Evolutionary conservation across 2,797 vertebrate genomes (phyloP), one percentile per base, ranked within the genome.

Genomic region (Oceanodroma leucorhoa): DNA sequence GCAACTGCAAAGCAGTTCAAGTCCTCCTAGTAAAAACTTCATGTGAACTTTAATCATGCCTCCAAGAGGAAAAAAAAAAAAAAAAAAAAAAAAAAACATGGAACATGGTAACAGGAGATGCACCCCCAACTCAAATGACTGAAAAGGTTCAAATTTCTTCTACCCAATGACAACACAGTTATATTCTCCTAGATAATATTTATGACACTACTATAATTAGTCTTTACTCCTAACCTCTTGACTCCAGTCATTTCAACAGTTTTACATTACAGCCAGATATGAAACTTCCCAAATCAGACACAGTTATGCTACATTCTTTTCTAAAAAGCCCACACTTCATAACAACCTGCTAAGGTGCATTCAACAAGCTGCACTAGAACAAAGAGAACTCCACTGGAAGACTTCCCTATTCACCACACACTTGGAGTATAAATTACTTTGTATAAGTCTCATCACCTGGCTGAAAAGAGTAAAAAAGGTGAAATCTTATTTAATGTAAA

Each of bases 71-170:
- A 10, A 22, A 30, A 36, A 23, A 24, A 22, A 32, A 17, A 10
- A 24, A 22, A 32, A 18, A 10, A 21, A 18, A 6, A 32, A 32
- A 22, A 41, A 27, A 45, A 7, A 19, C 15, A 48, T 0, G 0
- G 14, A 54, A 34, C 8, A 5, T 27, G 36, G 32, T 55, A 70
- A 55, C 57, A 62, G 54, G 29, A 60, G 23, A 36, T 36, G 18
- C 10, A 48, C 10, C 19, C 15, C 19, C 20, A 36, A 36, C 48
- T 48, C 14, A 43, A 50, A 77, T 24, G 6, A 57, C 38, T 71
- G 43, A 45, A 57, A 45, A 45, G 10, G 23, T 43, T 67, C 36
- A 41, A 10, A 61, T 67, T 79, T 60, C 34, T 38, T 50, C 54
- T 72, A 72, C 23, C 27, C 32, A 32, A 5, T 50, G 40, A 34